These are phyloP conservation scores for Sminthopsis crassicaudata DNA, from an alignment of 2,113 vertebrate genomes.

Conservation along the genomic window DNA sequence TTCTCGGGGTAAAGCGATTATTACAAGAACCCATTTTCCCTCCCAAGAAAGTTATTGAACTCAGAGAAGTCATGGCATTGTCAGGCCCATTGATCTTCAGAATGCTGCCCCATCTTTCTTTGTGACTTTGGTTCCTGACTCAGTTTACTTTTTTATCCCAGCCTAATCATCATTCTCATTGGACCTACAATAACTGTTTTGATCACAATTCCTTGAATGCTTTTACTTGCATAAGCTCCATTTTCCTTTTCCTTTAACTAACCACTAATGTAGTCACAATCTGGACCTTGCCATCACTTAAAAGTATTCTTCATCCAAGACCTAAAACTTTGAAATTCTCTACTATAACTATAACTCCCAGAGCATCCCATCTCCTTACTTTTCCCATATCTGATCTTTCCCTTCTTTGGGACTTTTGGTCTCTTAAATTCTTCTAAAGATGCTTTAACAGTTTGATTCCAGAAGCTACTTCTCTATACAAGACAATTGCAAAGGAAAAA, in stretches of 20 bases:
- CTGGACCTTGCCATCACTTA: background rate
- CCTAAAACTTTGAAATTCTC: background rate
- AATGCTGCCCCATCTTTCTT: background rate
- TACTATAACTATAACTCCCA: background rate
- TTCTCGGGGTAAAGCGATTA: background rate
- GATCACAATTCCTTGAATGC: background rate
- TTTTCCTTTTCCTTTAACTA: background rate
- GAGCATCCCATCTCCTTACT: too few relatives aligned
- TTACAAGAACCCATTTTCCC: background rate
- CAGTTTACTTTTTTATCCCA: background rate
- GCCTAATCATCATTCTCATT: background rate
- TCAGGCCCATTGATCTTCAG: background rate
- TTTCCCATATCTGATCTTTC: background rate
- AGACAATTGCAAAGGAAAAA: slow-evolving; percentile 3
- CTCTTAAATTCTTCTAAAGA: background rate
- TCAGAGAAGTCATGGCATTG: background rate
- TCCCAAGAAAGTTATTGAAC: background rate
- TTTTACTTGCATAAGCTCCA: background rate
- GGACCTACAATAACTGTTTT: background rate
- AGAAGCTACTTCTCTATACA: background rate
- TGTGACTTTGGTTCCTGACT: background rate
- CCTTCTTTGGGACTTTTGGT: background rate
- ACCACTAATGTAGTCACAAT: background rate
- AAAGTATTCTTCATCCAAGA: background rate
- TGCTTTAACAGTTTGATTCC: background rate